Conservation (phyloP, 2,797 vertebrate genomes). For the Sardinella longiceps region DNA sequence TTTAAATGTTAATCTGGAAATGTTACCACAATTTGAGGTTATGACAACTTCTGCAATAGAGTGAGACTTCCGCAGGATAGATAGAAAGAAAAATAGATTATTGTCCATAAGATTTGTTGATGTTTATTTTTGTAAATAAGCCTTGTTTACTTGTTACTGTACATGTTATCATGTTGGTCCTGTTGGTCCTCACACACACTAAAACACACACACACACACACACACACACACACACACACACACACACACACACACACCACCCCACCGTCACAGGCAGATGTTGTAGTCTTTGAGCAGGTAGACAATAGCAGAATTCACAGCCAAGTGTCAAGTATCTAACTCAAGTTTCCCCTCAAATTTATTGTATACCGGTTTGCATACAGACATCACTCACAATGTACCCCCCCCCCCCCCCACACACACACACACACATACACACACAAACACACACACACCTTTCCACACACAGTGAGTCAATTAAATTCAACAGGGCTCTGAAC, state of each 20-base stretch:
- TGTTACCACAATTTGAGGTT: background rate
- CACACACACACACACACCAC: too few species aligned
- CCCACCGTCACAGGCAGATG: conserved; percentile 60
- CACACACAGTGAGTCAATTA: background rate
- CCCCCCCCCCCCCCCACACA: too few species aligned
- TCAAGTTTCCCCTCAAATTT: background rate
- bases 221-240: too few species aligned
- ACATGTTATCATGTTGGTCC: background rate
- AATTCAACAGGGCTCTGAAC: background rate
- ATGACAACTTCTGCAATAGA: background rate
- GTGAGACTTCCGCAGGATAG: background rate
- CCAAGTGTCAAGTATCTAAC: conserved; percentile 57
- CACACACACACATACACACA: too few species aligned
- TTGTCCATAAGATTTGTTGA: background rate
- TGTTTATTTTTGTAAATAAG: background rate
- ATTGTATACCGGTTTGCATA: background rate
- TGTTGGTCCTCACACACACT: too few species aligned
- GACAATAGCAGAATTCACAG: conserved; percentile 63
- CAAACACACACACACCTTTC: too few species aligned
- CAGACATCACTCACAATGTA: background rate
- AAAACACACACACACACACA: too few species aligned
- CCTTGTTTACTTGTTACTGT: background rate
- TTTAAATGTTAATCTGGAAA: background rate
- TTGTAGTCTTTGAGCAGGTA: conserved; percentile 53
- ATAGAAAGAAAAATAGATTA: background rate